Conservation (phyloP, 2,888 invertebrate genomes). For the Ormia ochracea region DNA sequence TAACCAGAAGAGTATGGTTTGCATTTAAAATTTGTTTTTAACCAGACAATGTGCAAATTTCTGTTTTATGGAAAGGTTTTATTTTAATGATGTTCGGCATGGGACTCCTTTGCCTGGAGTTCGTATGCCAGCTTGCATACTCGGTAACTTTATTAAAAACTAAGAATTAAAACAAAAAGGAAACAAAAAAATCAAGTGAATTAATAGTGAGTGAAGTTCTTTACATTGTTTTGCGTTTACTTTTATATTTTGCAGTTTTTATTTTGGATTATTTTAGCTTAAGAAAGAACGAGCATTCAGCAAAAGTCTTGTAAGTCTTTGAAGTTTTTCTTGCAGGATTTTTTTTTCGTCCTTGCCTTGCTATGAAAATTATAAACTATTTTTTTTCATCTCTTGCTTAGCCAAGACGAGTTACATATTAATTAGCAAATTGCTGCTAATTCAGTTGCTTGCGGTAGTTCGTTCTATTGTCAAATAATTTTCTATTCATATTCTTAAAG, state of each 20-base stretch:
- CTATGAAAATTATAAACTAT: conserved; percentile 17
- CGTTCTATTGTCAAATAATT: not conserved
- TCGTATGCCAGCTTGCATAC: conserved; percentile 22
- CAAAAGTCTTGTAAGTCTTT: not conserved
- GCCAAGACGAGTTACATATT: not conserved
- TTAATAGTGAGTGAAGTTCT: conserved; percentile 50
- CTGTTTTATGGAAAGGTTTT: conserved; percentile 54
- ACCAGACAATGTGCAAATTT: conserved; percentile 55
- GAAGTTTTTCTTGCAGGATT: not conserved
- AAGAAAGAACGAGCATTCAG: not conserved
- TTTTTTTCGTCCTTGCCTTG: not conserved
- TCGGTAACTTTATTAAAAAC: conserved; percentile 58
- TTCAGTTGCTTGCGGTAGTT: conserved; percentile 2
- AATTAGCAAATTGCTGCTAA: conserved; percentile 30
- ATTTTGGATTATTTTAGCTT: not conserved
- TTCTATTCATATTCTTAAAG: not conserved
- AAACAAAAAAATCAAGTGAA: conserved; percentile 35
- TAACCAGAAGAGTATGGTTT: conserved; percentile 57
- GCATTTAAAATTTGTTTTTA: conserved; percentile 54
- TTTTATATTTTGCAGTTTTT: conserved; percentile 7
- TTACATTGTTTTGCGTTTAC: conserved; percentile 17
- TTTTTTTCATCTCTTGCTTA: not conserved
- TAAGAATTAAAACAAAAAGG: conserved; percentile 6
- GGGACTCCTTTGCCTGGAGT: conserved; percentile 27
- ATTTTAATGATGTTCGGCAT: conserved; percentile 54